A percentile compares a stretch with the other conserved stretches of the same genome.
Conservation (phyloP, 2,113 vertebrate species). For the Neodontobutis hainanensis region DNA sequence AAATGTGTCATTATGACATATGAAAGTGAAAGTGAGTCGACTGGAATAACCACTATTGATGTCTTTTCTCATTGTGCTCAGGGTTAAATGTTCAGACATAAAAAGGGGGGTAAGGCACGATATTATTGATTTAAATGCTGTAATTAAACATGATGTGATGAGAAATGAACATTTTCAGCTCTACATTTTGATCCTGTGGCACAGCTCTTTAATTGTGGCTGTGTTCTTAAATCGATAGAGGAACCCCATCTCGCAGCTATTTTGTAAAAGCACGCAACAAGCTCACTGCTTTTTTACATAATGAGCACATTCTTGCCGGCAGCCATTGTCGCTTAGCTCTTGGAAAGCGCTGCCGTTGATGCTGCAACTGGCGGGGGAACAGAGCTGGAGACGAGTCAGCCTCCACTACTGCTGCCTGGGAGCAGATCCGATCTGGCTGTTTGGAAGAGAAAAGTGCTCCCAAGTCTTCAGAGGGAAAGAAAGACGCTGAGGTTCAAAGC, state of each 20-base stretch:
- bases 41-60: no score
- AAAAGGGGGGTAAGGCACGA: background rate
- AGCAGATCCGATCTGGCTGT: constrained; percentile 71
- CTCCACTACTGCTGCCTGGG: constrained; percentile 51
- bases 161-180: constrained; percentile 28
- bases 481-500: constrained; percentile 69
- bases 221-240: constrained; percentile 34
- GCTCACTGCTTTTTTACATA: constrained; percentile 49
- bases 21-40: no score
- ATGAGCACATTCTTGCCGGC: constrained; percentile 52
- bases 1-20: no score
- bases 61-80: background rate
- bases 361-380: constrained; percentile 55
- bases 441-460: constrained; percentile 64
- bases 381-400: constrained; percentile 58
- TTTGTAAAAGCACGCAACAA: constrained; percentile 43
- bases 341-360: constrained; percentile 56
- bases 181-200: constrained; percentile 19
- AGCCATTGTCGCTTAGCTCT: constrained; percentile 66
- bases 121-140: constrained; percentile 21
- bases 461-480: constrained; percentile 60
- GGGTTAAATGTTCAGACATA: background rate
- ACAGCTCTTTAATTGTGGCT: constrained; percentile 38
- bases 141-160: constrained; percentile 12
- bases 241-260: constrained; percentile 58